Evolutionary conservation across 2,888 invertebrate genomes (phyloP), one percentile per base, ranked within the genome.

Genomic region (Serripes groenlandicus): DNA sequence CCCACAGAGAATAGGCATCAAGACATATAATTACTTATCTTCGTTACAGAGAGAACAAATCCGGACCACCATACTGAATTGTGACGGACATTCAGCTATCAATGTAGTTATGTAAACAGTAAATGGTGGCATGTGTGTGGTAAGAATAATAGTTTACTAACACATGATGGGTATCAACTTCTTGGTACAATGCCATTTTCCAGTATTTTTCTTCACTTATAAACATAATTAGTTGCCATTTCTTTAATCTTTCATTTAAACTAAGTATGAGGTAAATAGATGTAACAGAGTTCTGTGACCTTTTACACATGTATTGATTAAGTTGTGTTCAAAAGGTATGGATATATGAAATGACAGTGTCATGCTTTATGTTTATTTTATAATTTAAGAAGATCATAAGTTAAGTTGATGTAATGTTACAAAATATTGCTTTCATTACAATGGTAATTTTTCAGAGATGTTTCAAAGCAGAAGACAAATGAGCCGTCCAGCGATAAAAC

Each of bases 81-180:
- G n/a, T 23, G 56, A 56, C 56, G 28, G 23, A 23, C 23, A 23
- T 37, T 66, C 66, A 37, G 9, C 37, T 37, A 35, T 66, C 66
- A 66, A 7, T 7, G 42, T 66, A 42, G 42, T 66, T 66, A 66
- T 66, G 66, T 42, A 66, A 66, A 66, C 66, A 42, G 66, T 26
- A 18, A 42, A 66, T 42, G 42, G n/a, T 42, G 37, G 23, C 56
- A 34, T 66, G 66, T 66, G 66, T 66, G 66, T 37, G 66, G 66
- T 35, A 66, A 32, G 28, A 66, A 37, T 66, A 66, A 26, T 23
- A 66, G 66, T 66, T 42, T 66, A n/a, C 23, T 66, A 42, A 66
- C 42, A 18, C n/a, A 66, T 28, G 66, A 37, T 37, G 35, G 42
- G 37, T 28, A 66, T 66, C 66, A 66, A 23, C 42, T 42, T 66